Evolutionary conservation across 2,113 vertebrate genomes (phyloP).

Genomic region (Charina bottae): DNA sequence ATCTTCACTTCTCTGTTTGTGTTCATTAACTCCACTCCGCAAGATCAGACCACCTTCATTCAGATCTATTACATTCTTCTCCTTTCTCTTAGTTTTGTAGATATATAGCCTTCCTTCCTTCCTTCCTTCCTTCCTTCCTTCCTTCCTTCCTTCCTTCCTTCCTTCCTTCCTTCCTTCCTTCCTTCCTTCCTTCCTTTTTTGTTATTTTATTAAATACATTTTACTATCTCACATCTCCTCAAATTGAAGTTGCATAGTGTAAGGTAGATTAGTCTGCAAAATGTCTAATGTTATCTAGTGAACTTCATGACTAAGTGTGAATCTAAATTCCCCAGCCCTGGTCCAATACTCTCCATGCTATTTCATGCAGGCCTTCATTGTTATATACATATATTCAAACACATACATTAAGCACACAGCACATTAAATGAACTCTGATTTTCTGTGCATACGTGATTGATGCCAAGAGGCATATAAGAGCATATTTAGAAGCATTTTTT

Average conservation of each 20-base stretch:
- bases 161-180: no score
- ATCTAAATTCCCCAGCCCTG: neutral
- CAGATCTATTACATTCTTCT: neutral
- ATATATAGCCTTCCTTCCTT: neutral
- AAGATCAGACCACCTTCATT: neutral
- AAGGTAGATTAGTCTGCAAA: neutral
- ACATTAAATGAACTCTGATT: neutral
- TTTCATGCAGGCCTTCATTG: neutral
- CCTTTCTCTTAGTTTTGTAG: neutral
- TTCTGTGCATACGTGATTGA: neutral
- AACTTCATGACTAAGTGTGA: neutral
- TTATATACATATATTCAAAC: neutral
- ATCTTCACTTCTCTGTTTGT: neutral
- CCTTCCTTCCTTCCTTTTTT: neutral
- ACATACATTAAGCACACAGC: constrained; percentile 25
- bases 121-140: no score
- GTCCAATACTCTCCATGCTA: neutral
- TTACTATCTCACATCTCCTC: neutral
- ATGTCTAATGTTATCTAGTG: neutral
- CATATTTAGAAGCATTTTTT: constrained; percentile 26
- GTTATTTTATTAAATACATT: neutral
- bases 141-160: neutral
- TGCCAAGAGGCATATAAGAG: neutral
- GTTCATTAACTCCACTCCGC: neutral
- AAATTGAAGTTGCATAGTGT: neutral